A percentile compares a stretch with the other conserved stretches of the same genome.
These are phyloP conservation scores for Vanessa atalanta DNA, from an alignment of 1,140 invertebrate genomes.

Conservation along the genomic window DNA sequence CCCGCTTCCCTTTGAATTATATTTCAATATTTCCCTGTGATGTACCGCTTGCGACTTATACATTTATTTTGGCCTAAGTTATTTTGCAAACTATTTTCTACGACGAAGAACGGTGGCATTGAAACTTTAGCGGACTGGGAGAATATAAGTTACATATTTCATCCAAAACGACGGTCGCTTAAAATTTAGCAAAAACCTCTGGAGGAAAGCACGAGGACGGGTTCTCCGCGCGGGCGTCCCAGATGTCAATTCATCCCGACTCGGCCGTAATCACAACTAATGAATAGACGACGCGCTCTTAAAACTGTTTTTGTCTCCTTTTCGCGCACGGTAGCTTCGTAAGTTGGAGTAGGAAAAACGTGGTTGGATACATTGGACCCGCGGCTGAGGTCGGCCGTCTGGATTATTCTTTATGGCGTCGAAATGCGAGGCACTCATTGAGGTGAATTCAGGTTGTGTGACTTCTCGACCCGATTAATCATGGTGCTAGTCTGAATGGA, in stretches of 20 bases:
- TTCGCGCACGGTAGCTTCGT: slow-evolving; percentile 42
- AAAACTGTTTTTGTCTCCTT: slow-evolving; percentile 63
- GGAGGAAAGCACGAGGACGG: slow-evolving; percentile 64
- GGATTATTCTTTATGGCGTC: slow-evolving; percentile 76
- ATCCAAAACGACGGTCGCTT: slow-evolving; percentile 56
- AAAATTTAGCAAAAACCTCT: slow-evolving; percentile 72
- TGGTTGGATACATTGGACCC: slow-evolving; percentile 55
- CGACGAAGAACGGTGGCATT: neutral
- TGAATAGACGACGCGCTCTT: slow-evolving; percentile 72
- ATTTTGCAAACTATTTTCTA: slow-evolving; percentile 18
- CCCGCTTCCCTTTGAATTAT: slow-evolving; percentile 38
- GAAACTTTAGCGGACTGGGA: neutral
- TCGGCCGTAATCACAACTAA: slow-evolving; percentile 73
- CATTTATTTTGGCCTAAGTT: neutral
- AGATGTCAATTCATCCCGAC: slow-evolving; percentile 75
- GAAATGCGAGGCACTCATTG: slow-evolving; percentile 73
- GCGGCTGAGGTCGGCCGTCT: slow-evolving; percentile 57
- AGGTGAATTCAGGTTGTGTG: slow-evolving; percentile 72
- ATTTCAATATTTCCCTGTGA: slow-evolving; percentile 28
- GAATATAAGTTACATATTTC: slow-evolving; percentile 47
- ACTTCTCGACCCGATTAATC: slow-evolving; percentile 73
- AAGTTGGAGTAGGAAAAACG: slow-evolving; percentile 57
- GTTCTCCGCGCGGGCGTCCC: slow-evolving; percentile 59
- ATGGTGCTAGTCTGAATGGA: slow-evolving; percentile 63
- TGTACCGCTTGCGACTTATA: slow-evolving; percentile 26